Base-by-base conservation (phyloP, 2,113 vertebrate species). In the Naja naja region DNA sequence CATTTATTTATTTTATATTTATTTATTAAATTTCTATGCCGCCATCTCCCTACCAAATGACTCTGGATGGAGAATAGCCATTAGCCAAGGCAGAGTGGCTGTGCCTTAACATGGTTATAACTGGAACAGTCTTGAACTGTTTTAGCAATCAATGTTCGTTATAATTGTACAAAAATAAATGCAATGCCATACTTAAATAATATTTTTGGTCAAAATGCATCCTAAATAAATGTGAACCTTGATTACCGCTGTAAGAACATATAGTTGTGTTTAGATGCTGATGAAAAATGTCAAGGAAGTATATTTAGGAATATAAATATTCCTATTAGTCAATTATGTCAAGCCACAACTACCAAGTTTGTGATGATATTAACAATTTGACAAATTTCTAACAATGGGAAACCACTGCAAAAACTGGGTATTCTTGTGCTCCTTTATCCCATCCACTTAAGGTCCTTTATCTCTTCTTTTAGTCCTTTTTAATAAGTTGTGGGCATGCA, bases 351-450 rank as follows among this genome's bases (percentile, higher is more conserved):
- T 47, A 25, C 39, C 55, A 45, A 55, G n/a, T 64, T 30, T 85
- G 12, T 39, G 45, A 39, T 43, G n/a, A 43, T 81, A 81, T 81
- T 81, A 81, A 81, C 18, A 43, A 43, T 81, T 81, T 81, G 18
- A 20, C 34, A 81, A 20, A 81, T 22, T 43, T 81, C 74, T 81
- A 81, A 43, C 34, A 9, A 39, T 81, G 18, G 34, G 18, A 43
- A 81, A 43, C 18, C 34, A 39, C 20, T 81, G 2, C 74, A 81
- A 81, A 81, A 81, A 43, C 34, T 81, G 22, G 3, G 34, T 81
- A 7, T 96, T 96, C 95, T 96, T 95, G 95, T 94, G 95, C 95
- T 96, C 95, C 95, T 96, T 97, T 95, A 58, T 12, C 74, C 20
- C 27, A 1, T 85, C 54, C 55, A 25, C 91, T 92, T 9, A 91